Percentiles rank a stretch among this genome's conserved stretches.
Evolutionary conservation across 2,113 vertebrate genomes (phyloP).

Genomic region (Syngnathus typhle): DNA sequence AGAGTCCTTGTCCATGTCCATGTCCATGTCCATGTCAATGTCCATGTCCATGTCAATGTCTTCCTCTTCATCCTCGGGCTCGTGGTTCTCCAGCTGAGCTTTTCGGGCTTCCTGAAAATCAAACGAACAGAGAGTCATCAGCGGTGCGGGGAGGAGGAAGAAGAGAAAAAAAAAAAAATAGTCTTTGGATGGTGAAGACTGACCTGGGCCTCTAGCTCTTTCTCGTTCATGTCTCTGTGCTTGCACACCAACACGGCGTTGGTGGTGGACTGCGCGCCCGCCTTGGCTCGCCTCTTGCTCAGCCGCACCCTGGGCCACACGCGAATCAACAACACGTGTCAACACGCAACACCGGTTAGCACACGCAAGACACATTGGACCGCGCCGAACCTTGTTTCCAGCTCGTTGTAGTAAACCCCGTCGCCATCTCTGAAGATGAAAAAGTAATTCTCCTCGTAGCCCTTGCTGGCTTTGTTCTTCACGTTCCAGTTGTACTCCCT

Average conservation of each 20-base stretch:
- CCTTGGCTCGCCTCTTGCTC: slow-evolving; percentile 88
- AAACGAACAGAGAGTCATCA: background rate
- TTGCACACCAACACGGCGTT: slow-evolving; percentile 90
- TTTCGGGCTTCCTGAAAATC: slow-evolving; percentile 80
- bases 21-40: slow-evolving; percentile 32
- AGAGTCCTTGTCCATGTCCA: slow-evolving; percentile 80
- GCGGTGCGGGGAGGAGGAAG: too few relatives aligned
- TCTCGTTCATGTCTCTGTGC: slow-evolving; percentile 94
- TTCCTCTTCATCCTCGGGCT: slow-evolving; percentile 90
- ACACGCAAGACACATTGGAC: too few relatives aligned
- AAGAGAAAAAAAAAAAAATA: background rate
- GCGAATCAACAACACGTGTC: slow-evolving; percentile 19
- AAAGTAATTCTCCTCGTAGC: slow-evolving; percentile 96
- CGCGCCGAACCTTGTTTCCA: slow-evolving; percentile 80
- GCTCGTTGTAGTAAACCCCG: slow-evolving; percentile 91
- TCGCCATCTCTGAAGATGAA: slow-evolving; percentile 92
- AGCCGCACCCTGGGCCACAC: slow-evolving; percentile 77
- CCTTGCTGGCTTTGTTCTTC: slow-evolving; percentile 96
- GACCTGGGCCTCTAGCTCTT: slow-evolving; percentile 90
- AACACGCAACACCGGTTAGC: background rate
- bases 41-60: slow-evolving; percentile 81
- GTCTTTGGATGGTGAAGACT: background rate
- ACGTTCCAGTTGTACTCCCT: slow-evolving; percentile 97
- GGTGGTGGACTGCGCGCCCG: slow-evolving; percentile 85
- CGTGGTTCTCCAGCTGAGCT: slow-evolving; percentile 91